A percentile compares a stretch with the other conserved stretches of the same genome.
phyloP scores from a whole-genome alignment of 2,888 invertebrate genomes.

The Poecilus cupreus region DNA sequence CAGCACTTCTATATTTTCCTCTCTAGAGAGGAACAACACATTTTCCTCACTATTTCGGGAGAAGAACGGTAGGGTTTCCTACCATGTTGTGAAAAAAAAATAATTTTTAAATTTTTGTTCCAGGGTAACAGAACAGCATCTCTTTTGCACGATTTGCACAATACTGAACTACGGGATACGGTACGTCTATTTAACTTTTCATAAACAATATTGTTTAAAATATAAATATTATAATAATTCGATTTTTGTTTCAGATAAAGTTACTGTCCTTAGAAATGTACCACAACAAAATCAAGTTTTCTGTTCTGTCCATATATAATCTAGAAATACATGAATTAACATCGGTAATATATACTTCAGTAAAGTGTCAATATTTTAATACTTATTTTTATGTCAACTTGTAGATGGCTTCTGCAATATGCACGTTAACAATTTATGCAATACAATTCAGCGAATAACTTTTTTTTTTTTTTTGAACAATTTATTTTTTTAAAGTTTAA shows the following conservation, averaged over 20 bases:
- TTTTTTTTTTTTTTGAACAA: too few relatives aligned
- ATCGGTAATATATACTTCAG: neutral
- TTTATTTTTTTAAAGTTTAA: too few relatives aligned
- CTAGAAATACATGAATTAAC: constrained; percentile 27
- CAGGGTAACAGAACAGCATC: constrained; percentile 34
- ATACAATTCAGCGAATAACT: neutral
- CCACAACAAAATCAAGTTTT: constrained; percentile 23
- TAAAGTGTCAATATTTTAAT: neutral
- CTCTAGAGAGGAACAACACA: too few relatives aligned
- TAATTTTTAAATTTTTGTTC: neutral
- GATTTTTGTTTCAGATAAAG: constrained; percentile 10
- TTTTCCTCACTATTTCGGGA: too few relatives aligned
- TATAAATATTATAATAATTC: neutral
- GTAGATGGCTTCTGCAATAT: constrained; percentile 27
- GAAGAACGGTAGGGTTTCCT: too few relatives aligned
- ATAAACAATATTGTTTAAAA: too few relatives aligned
- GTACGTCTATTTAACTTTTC: too few relatives aligned
- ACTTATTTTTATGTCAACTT: neutral
- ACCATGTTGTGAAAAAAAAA: too few relatives aligned
- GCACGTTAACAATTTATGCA: constrained; percentile 35
- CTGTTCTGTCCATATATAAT: constrained; percentile 19
- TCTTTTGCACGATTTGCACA: neutral
- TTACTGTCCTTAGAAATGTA: constrained; percentile 13
- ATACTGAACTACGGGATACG: constrained; percentile 16
- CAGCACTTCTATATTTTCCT: too few relatives aligned